Evolutionary conservation across 2,888 invertebrate species (phyloP).

Genomic region (Crocallis elinguaria): DNA sequence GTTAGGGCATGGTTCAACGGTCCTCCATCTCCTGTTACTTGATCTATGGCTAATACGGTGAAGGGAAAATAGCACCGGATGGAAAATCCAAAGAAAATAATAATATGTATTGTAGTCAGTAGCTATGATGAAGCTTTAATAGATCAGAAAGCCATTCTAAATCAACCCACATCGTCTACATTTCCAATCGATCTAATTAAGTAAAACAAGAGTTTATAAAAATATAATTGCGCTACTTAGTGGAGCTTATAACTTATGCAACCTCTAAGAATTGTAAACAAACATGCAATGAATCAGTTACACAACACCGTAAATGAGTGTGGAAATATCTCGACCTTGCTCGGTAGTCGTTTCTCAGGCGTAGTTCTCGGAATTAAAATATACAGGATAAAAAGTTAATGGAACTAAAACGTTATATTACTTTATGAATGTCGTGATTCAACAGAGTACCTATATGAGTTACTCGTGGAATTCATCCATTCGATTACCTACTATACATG

Average conservation of each 20-base stretch:
- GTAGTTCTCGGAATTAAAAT: conserved; percentile 36
- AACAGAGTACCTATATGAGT: too few species aligned
- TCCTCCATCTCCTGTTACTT: conserved; percentile 69
- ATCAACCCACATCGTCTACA: neutral
- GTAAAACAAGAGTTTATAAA: neutral
- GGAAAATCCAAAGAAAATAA: conserved; percentile 3
- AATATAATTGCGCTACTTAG: neutral
- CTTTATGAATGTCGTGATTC: neutral
- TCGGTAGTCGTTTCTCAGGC: conserved; percentile 38
- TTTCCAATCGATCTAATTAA: neutral
- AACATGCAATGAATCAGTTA: conserved; percentile 41
- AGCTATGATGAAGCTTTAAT: too few species aligned
- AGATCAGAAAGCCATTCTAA: neutral
- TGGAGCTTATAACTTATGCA: conserved; percentile 19
- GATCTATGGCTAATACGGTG: conserved; percentile 35
- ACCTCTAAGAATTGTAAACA: conserved; percentile 28
- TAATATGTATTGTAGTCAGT: too few species aligned
- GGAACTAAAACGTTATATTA: conserved; percentile 4
- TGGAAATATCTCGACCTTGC: conserved; percentile 49
- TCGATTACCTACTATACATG: too few species aligned
- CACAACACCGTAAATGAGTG: conserved; percentile 37
- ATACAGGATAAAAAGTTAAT: conserved; percentile 19
- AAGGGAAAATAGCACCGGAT: conserved; percentile 16
- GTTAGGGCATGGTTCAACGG: conserved; percentile 74
- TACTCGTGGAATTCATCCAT: too few species aligned